Evolutionary conservation across 35 echinoderm and acorn worm species (phyloP).

Genomic region (Hemicentrotus pulcherrimus): DNA sequence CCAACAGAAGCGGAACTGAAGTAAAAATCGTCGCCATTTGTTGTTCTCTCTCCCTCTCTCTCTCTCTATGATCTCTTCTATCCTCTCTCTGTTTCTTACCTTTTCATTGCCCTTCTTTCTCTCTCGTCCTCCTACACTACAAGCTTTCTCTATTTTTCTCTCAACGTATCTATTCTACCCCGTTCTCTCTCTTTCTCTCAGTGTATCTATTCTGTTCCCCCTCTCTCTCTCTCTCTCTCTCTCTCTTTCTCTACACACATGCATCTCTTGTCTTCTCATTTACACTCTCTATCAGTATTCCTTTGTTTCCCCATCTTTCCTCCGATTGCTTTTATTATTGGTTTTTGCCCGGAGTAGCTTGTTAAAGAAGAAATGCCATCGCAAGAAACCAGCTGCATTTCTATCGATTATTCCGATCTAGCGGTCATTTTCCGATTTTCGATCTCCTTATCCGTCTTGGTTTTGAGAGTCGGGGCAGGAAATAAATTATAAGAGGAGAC

Average conservation of each 20-base stretch:
- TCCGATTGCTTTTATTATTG: background rate
- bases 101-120: no score
- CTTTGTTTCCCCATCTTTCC: background rate
- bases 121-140: no score
- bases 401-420: slow-evolving; percentile 17
- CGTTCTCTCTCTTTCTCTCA: no score
- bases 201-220: background rate
- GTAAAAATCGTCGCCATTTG: no score
- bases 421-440: slow-evolving; percentile 10
- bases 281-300: background rate
- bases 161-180: no score
- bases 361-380: slow-evolving; percentile 13
- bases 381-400: slow-evolving; percentile 1
- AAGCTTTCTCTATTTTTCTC: no score
- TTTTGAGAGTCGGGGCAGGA: background rate
- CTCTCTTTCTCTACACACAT: background rate
- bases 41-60: no score
- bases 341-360: background rate
- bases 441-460: background rate
- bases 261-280: background rate
- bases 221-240: background rate
- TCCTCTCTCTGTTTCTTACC: no score
- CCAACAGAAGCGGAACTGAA: no score
- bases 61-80: no score
- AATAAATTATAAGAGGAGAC: background rate